phyloP scores from a whole-genome alignment of 2,113 vertebrate species.

The Ageneiosus marmoratus region DNA sequence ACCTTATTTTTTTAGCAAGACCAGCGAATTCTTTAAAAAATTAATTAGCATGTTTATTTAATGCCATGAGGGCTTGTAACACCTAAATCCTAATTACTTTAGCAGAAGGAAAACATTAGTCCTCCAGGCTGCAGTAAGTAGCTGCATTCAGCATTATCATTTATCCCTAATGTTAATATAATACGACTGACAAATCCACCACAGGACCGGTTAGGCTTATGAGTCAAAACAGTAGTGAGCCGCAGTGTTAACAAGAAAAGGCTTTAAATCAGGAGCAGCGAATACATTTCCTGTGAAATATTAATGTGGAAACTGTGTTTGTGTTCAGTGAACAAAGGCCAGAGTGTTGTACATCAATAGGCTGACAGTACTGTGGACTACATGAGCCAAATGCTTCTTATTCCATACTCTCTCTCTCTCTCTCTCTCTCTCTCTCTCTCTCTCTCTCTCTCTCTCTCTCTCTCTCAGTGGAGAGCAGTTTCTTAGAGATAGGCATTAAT shows the following conservation, averaged over 20 bases:
- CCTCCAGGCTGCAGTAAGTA: constrained; percentile 20
- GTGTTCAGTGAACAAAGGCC: constrained; percentile 73
- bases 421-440: constrained; percentile 12
- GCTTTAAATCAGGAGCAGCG: constrained; percentile 76
- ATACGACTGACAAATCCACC: constrained; percentile 63
- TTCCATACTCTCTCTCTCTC: constrained; percentile 52
- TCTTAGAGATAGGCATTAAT: constrained; percentile 67
- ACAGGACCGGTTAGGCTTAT: constrained; percentile 68
- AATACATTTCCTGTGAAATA: constrained; percentile 77
- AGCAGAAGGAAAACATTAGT: constrained; percentile 16
- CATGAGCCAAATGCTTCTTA: constrained; percentile 63
- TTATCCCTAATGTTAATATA: constrained; percentile 65
- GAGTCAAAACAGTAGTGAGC: constrained; percentile 72
- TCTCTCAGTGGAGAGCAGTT: constrained; percentile 53
- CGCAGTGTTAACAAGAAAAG: constrained; percentile 76
- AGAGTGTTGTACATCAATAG: constrained; percentile 76
- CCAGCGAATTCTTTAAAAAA: constrained; percentile 26
- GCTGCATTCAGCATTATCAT: constrained; percentile 57
- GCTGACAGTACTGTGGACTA: constrained; percentile 68
- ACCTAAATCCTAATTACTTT: constrained; percentile 36
- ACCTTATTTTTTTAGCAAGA: neutral
- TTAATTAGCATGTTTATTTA: constrained; percentile 25
- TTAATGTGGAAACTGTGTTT: constrained; percentile 79
- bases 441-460: neutral
- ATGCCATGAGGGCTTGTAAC: constrained; percentile 13